Evolutionary conservation across 53 echinoderm and acorn worm species (phyloP).

Genomic region (Apostichopus leukothele): DNA sequence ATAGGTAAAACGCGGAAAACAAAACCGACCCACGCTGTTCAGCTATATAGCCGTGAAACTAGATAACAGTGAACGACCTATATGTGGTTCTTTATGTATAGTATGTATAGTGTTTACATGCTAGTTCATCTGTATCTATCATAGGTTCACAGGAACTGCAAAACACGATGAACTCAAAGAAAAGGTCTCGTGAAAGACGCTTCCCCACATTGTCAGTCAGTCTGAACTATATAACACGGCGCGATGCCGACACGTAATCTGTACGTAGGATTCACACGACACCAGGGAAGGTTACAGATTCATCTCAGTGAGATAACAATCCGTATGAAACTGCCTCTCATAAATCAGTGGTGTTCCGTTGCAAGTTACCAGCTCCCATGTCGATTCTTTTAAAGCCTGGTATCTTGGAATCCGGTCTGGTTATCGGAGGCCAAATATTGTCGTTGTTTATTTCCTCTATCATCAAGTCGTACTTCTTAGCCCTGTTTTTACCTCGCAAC

Average conservation of each 20-base stretch:
- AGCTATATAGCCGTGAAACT: too few species aligned
- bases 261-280: background rate
- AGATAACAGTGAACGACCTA: too few species aligned
- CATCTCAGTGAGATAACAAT: background rate
- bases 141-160: too few species aligned
- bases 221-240: too few species aligned
- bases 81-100: too few species aligned
- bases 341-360: conserved; percentile 12
- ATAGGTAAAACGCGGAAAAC: too few species aligned
- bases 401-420: conserved; percentile 18
- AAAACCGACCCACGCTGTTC: too few species aligned
- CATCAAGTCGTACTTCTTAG: conserved; percentile 57
- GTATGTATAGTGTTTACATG: too few species aligned
- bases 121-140: too few species aligned
- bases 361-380: conserved; percentile 3
- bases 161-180: too few species aligned
- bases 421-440: conserved; percentile 79
- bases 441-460: conserved; percentile 68
- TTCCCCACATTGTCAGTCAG: too few species aligned
- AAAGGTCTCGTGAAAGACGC: too few species aligned
- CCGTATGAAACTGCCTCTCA: background rate
- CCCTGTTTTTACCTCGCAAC: conserved; percentile 54
- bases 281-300: background rate
- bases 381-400: conserved; percentile 5
- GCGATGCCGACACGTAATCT: background rate